Evolutionary conservation across 2,888 invertebrate genomes (phyloP), one percentile per base, ranked within the genome.

Genomic region (Acleris sparsana): DNA sequence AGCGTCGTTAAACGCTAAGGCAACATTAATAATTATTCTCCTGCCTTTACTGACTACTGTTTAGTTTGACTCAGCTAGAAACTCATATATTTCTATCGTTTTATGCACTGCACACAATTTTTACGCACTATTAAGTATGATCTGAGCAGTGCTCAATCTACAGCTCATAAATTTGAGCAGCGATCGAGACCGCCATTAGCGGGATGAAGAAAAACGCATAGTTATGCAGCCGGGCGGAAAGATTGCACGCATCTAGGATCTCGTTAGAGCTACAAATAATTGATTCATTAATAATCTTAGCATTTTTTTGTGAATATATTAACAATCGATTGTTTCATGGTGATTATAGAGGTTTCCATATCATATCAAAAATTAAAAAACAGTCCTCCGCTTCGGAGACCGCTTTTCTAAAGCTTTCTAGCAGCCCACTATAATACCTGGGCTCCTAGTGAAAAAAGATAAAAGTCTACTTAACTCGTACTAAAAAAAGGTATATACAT

Each of bases 91-190:
- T 22, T 17, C 22, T 44, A 7, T 17, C 20, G 53, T 46, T 16
- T 52, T 43, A 65, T 61, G 60, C 51, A 43, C 55, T 18, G 53
- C 39, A 29, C 60, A 29, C 11, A 33, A 65, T 44, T 65, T 65
- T 55, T 61, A 61, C 65, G 65, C 65, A 61, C 65, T 65, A 73
- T 69, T 70, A 70, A 69, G 58, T 63, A 63, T 68, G 67, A 70
- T 59, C 67, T 64, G 69, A 63, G 65, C 67, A 58, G 39, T 61
- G 63, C 69, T 69, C 60, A 65, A 74, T 79, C 77, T 75, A 73
- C 78, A 80, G 76, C 72, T 78, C 78, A 75, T 82, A 83, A 83
- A 82, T 76, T 75, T 72, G 63, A 71, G 58, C 62, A 67, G 76
- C 75, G 76, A 79, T 78, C 75, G 74, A 80, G 83, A 83, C 81